Percentiles rank a stretch among this genome's conserved stretches.
These are phyloP conservation scores for Heliothis virescens DNA, from an alignment of 1,140 invertebrate species.

Conservation along the genomic window DNA sequence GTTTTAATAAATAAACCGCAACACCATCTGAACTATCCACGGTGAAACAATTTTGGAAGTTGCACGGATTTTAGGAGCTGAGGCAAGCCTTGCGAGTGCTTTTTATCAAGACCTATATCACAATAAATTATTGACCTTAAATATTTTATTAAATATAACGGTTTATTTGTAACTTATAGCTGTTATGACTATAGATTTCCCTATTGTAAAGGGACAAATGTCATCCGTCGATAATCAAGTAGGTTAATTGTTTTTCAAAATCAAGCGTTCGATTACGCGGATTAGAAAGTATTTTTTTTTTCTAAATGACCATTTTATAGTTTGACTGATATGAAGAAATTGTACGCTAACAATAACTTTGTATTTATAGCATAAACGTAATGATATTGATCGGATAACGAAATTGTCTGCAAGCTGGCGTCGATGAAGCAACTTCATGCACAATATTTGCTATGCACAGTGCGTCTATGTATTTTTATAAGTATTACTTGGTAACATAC, in stretches of 20 bases:
- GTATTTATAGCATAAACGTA: conserved; percentile 21
- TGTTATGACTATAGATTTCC: conserved; percentile 20
- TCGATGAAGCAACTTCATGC: conserved; percentile 56
- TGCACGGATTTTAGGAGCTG: no score
- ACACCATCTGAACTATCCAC: no score
- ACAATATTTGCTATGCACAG: conserved; percentile 70
- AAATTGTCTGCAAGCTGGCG: conserved; percentile 35
- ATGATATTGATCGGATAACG: conserved; percentile 39
- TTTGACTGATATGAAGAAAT: conserved; percentile 40
- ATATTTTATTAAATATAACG: conserved; percentile 12
- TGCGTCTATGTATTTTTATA: conserved; percentile 63
- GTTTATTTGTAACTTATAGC: not conserved
- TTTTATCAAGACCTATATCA: not conserved
- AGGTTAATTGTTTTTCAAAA: conserved; percentile 9
- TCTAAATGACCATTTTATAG: conserved; percentile 6
- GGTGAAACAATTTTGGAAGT: no score
- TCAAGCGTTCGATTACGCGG: not conserved
- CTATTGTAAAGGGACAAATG: conserved; percentile 15
- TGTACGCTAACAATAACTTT: conserved; percentile 10
- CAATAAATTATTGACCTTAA: not conserved
- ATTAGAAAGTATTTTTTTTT: conserved; percentile 34
- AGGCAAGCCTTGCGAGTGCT: no score
- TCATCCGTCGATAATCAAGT: conserved; percentile 26
- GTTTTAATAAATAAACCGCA: no score
- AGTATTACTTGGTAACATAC: conserved; percentile 56